Base-by-base conservation (phyloP, 1,140 invertebrate species). In the Onthophagus taurus region DNA sequence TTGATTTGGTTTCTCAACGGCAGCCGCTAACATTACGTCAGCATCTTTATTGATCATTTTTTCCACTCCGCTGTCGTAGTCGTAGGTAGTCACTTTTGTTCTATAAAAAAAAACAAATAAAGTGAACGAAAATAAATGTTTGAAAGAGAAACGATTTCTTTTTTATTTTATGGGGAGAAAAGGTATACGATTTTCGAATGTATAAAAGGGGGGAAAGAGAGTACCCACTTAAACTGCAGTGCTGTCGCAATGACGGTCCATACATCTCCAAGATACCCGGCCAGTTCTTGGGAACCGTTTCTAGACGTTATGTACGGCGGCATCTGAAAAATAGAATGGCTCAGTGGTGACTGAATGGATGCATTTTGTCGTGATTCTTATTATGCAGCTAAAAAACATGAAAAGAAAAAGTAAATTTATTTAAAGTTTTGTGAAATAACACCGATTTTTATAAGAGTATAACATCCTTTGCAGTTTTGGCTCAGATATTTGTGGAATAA, bases 261-360 rank as follows among this genome's bases (percentile, higher is more conserved):
- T 13, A 53, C 47, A 31, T 60, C 55, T 6, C 58, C 57, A 8
- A 60, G 41, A 46, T 46, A 59, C 16, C 58, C 58, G 3, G 42
- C 41, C 8, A 60, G 13, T 33, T 35, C 36, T 11, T 50, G 21
- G 2, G 49, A 50, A 31, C 36, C 33, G n/a, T 47, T 47, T 33
- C 31, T 44, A 1, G 47, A 50, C 12, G 24, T 49, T 9, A 51
- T 44, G 34, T 54, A 58, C 7, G 56, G 56, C 8, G 39, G 16
- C 54, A 58, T 58, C 56, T 58, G 31, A 17, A 52, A 52, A 30
- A 26, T 7, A 26, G n/a, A n/a, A n/a, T n/a, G n/a, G n/a, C n/a
- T n/a, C n/a, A n/a, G n/a, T n/a, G n/a, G n/a, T n/a, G n/a, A n/a
- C n/a, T n/a, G n/a, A n/a, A n/a, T n/a, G n/a, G n/a, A n/a, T n/a